Conservation (phyloP, 2,797 vertebrate species). For the Coluber constrictor region DNA sequence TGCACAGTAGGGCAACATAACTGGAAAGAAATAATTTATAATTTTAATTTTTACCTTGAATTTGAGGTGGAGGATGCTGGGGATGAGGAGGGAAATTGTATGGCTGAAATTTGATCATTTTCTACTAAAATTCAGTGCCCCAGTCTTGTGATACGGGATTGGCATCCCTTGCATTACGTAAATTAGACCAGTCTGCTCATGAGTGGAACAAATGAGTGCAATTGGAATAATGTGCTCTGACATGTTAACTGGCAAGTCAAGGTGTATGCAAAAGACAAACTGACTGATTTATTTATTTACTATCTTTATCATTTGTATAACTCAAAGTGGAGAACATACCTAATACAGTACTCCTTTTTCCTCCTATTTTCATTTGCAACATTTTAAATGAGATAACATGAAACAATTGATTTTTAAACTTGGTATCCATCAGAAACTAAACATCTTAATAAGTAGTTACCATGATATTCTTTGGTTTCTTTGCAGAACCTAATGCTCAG, state of each 20-base stretch:
- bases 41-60: neutral
- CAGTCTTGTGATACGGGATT: neutral
- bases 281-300: neutral
- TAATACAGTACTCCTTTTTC: neutral
- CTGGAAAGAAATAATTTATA: neutral
- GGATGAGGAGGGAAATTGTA: neutral
- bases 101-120: neutral
- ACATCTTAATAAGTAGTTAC: neutral
- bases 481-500: neutral
- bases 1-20: neutral
- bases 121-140: neutral
- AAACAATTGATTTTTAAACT: constrained; percentile 11
- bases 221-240: neutral
- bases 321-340: neutral
- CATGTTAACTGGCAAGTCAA: neutral
- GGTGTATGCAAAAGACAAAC: neutral
- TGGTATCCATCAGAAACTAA: neutral
- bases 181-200: neutral
- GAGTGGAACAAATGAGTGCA: neutral
- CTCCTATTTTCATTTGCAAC: neutral
- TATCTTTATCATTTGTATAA: neutral
- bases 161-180: neutral
- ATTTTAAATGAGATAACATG: neutral
- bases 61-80: neutral
- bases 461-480: neutral